These are phyloP conservation scores for Poecile montanus DNA, from an alignment of 2,797 vertebrate species.

Conservation along the genomic window DNA sequence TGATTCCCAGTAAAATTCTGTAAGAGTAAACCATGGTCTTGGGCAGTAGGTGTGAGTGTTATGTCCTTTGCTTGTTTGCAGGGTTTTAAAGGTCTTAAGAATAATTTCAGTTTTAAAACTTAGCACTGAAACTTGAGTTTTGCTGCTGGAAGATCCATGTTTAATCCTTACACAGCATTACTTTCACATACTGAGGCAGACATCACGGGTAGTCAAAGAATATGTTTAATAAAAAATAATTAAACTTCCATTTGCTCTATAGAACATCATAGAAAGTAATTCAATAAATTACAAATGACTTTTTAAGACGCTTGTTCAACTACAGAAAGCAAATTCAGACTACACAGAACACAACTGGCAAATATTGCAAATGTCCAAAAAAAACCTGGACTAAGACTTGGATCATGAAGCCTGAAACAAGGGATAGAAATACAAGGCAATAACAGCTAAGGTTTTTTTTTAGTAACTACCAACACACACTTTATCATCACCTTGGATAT, in stretches of 20 bases:
- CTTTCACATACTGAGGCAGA: constrained; percentile 79
- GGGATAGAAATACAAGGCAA: constrained; percentile 87
- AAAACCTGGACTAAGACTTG: constrained; percentile 88
- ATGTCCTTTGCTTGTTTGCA: background rate
- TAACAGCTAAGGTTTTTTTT: constrained; percentile 84
- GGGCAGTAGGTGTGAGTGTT: too few relatives aligned
- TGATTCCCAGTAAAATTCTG: background rate
- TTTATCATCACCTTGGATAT: constrained; percentile 75
- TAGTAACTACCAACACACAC: constrained; percentile 87
- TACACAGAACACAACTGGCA: constrained; percentile 99
- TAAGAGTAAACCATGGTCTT: background rate
- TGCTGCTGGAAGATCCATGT: background rate
- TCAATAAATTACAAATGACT: constrained; percentile 99
- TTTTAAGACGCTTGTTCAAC: constrained; percentile 95
- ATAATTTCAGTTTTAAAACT: background rate
- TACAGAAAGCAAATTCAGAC: constrained; percentile 97
- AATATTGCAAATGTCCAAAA: constrained; percentile 97
- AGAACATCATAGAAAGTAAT: constrained; percentile 99
- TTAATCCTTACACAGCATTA: constrained; percentile 39
- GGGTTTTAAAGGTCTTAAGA: background rate
- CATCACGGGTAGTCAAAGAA: constrained; percentile 96
- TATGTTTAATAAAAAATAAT: constrained; percentile 99
- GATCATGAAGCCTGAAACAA: constrained; percentile 89
- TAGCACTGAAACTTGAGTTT: background rate
- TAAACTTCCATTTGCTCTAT: constrained; percentile 99